These are phyloP conservation scores for Notamacropus eugenii DNA, from an alignment of 2,797 vertebrate genomes.

Conservation along the genomic window DNA sequence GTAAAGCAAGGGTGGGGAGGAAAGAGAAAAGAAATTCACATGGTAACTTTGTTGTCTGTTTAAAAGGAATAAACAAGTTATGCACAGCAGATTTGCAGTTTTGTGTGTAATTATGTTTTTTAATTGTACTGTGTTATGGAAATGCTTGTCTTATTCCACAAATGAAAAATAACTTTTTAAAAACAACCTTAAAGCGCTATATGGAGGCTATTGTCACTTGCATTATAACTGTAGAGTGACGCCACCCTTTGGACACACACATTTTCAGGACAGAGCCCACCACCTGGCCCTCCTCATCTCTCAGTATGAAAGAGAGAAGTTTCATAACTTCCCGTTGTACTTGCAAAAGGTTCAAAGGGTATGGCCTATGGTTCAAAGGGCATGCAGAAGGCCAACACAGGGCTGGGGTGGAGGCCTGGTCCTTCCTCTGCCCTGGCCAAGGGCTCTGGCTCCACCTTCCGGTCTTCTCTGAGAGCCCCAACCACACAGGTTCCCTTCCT, in stretches of 20 bases:
- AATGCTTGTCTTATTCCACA: too few relatives aligned
- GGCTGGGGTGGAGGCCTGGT: not conserved
- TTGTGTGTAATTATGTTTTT: not conserved
- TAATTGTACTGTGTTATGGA: not conserved
- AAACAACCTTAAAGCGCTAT: not conserved
- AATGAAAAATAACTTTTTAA: not conserved
- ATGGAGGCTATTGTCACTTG: not conserved
- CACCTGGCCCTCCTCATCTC: not conserved
- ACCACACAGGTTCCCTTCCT: not conserved
- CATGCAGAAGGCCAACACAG: not conserved
- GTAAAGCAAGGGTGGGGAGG: not conserved
- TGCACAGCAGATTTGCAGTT: not conserved
- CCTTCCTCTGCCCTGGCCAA: too few relatives aligned
- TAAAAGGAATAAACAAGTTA: too few relatives aligned
- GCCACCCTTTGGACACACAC: not conserved
- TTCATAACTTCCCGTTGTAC: not conserved
- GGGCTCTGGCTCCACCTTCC: not conserved
- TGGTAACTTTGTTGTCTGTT: not conserved
- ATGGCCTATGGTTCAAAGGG: not conserved
- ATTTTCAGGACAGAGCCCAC: not conserved
- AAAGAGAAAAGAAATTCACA: not conserved
- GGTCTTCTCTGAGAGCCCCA: not conserved
- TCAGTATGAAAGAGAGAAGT: not conserved
- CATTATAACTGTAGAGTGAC: not conserved
- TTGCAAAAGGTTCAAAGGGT: not conserved